Evolutionary conservation across 2,888 invertebrate genomes (phyloP).

Genomic region (Lumbricus terrestris): DNA sequence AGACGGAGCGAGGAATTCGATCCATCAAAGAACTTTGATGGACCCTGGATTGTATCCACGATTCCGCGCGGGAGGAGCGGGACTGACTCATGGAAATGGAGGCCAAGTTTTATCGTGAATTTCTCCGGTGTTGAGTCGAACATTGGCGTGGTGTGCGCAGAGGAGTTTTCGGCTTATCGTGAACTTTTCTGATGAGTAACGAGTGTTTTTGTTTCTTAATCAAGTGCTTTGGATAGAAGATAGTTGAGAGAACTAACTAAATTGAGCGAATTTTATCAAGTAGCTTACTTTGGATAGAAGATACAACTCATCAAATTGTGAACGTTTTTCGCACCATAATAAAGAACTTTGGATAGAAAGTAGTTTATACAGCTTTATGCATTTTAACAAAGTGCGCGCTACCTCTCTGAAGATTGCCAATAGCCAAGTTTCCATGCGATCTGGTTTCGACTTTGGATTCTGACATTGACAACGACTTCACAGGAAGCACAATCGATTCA

Average conservation of each 20-base stretch:
- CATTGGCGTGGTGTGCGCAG: background rate
- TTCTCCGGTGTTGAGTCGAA: background rate
- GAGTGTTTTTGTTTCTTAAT: no score
- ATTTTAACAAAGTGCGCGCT: background rate
- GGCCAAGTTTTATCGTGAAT: no score
- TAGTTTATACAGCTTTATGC: background rate
- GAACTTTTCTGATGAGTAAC: background rate
- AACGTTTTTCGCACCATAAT: background rate
- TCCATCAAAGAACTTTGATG: background rate
- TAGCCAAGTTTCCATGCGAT: no score
- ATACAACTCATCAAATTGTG: no score
- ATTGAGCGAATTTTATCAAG: no score
- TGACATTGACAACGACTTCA: no score
- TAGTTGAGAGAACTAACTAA: no score
- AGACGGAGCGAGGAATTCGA: background rate
- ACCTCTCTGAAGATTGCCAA: background rate
- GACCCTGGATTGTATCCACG: background rate
- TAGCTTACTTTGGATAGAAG: no score
- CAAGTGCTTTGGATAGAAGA: no score
- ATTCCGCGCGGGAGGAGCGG: background rate
- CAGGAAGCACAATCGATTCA: no score
- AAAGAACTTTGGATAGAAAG: background rate
- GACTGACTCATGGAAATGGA: background rate
- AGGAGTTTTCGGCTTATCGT: no score
- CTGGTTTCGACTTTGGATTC: no score